These are phyloP conservation scores for Callocephalon fimbriatum DNA, from an alignment of 2,113 vertebrate species.

Conservation along the genomic window DNA sequence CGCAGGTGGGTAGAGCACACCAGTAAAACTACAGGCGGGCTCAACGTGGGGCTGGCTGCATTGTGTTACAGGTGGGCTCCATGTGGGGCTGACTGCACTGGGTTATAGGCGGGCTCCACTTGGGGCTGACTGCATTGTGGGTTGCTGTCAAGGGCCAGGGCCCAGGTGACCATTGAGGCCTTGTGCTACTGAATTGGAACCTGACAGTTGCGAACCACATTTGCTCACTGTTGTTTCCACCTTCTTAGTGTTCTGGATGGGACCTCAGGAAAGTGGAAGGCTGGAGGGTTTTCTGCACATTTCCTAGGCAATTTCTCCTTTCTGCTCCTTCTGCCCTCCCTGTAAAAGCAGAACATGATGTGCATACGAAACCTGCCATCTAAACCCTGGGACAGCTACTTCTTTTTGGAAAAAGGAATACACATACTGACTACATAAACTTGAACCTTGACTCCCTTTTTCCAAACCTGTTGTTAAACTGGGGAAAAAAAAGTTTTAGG, in stretches of 20 bases:
- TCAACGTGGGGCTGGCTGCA: not conserved
- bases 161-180: not conserved
- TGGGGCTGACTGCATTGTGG: not conserved
- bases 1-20: not conserved
- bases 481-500: not conserved
- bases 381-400: not conserved
- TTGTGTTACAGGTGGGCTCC: no score
- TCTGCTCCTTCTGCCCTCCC: not conserved
- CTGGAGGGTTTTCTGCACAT: not conserved
- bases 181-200: not conserved
- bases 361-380: not conserved
- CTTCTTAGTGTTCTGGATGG: not conserved
- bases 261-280: not conserved
- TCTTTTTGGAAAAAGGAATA: not conserved
- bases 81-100: not conserved
- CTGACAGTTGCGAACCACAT: not conserved
- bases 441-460: not conserved
- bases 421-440: not conserved
- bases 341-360: rapidly evolving
- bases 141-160: not conserved
- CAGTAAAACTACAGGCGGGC: not conserved
- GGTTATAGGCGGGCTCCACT: no score
- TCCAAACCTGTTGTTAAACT: not conserved
- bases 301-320: not conserved
- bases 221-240: not conserved